Conservation (phyloP, 2,797 vertebrate genomes). For the Ptychadena robeensis region DNA sequence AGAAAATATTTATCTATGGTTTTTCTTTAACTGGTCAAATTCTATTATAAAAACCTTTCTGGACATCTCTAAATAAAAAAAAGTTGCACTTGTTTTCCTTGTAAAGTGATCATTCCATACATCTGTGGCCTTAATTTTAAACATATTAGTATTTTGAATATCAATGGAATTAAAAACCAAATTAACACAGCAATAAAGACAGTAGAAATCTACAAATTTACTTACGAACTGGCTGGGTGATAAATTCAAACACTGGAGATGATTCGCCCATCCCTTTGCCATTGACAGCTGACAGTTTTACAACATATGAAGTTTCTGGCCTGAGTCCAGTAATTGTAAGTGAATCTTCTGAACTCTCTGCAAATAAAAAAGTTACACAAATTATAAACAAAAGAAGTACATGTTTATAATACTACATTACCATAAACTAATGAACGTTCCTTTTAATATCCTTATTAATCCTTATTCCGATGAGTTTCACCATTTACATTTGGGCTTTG, state of each 20-base stretch:
- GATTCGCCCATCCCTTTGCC: slow-evolving; percentile 94
- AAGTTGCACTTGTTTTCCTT: no score
- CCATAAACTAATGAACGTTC: no score
- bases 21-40: not conserved
- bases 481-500: no score
- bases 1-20: not conserved
- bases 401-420: no score
- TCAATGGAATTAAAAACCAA: not conserved
- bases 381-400: no score
- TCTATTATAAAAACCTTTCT: not conserved
- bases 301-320: slow-evolving; percentile 87
- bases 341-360: slow-evolving; percentile 75
- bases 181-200: not conserved
- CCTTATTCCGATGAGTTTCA: no score
- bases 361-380: slow-evolving; percentile 20
- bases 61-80: not conserved
- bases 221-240: slow-evolving; percentile 97
- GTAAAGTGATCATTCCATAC: not conserved
- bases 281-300: slow-evolving; percentile 91
- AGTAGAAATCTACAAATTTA: slow-evolving; percentile 64
- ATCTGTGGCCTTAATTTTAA: not conserved
- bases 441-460: no score
- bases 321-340: slow-evolving; percentile 87
- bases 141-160: not conserved
- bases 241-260: slow-evolving; percentile 82